Conservation (phyloP, 92 coral and sea anemone species). For the Pocillopora grandis region DNA sequence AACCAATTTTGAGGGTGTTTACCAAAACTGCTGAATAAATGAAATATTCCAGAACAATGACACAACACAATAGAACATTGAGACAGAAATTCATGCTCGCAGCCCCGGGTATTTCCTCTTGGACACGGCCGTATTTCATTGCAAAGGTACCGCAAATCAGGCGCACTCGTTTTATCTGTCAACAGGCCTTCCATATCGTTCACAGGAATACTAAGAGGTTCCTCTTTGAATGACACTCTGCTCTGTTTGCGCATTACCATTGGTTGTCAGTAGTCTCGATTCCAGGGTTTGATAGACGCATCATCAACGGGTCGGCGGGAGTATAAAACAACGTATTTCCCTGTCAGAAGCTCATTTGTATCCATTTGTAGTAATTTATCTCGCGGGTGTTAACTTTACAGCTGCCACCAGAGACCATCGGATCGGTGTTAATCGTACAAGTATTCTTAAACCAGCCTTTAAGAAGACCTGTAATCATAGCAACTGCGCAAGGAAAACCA, state of each 20-base stretch:
- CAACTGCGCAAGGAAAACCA: neutral
- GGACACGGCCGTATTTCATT: constrained; percentile 20
- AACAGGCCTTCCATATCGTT: constrained; percentile 18
- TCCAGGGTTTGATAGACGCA: constrained; percentile 31
- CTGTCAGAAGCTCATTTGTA: constrained; percentile 51
- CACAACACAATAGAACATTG: constrained; percentile 21
- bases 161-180: constrained; percentile 37
- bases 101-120: constrained; percentile 39
- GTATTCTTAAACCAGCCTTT: constrained; percentile 18
- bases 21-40: neutral
- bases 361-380: constrained; percentile 49
- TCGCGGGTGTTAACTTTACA: constrained; percentile 40
- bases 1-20: constrained; percentile 11
- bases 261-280: constrained; percentile 25
- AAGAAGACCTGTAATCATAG: neutral
- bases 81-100: constrained; percentile 5
- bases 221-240: constrained; percentile 21
- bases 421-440: neutral
- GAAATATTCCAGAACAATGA: constrained; percentile 26
- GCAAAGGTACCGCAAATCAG: constrained; percentile 46
- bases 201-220: constrained; percentile 11
- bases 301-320: constrained; percentile 35
- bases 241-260: neutral
- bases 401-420: neutral
- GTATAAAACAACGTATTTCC: constrained; percentile 40